Evolutionary conservation across 2,797 vertebrate species (phyloP), one percentile per base, ranked within the genome.

Genomic region (Paratrypauchen microcephalus): DNA sequence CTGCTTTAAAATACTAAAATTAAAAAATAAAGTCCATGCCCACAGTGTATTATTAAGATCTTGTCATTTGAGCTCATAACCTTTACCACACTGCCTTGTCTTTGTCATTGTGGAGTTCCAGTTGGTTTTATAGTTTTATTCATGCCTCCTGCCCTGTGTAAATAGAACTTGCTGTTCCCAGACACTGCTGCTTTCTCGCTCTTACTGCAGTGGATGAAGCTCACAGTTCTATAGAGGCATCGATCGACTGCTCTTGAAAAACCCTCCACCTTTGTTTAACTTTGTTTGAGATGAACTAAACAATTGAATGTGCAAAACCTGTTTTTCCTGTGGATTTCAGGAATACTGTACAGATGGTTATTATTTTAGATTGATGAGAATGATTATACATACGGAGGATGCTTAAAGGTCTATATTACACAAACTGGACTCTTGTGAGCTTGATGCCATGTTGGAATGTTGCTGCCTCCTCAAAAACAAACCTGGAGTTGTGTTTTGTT

Each of bases 81-180:
- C 32, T 32, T 39, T 12, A 36, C 21, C 61, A 64, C 21, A 64
- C 39, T 18, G 21, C 15, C 39, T 23, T 26, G 41, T 41, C 61
- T 45, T 47, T 9, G 15, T 8, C 9, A 21, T 23, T 45, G 11
- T 59, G n/a, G 5, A 5, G 30, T 8, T 63, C 60, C 2, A 8
- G 61, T 26, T 1, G 11, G 23, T 47, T 24, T 64, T 47, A 64
- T 64, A 21, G 61, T 64, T 64, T 64, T 64, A 64, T 64, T 64
- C 39, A 64, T 18, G 41, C 47, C 47, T 64, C 61, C 41, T 64
- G 61, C 61, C 61, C 26, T 62, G n/a, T 45, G 32, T 19, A 62
- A 62, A 62, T 41, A 41, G 19, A 19, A 19, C 57, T 32, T 32
- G 57, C 16, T 59, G 26, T 23, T 13, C 60, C 60, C 19, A 6